These are phyloP conservation scores for Catharus minimus DNA, from an alignment of 2,113 vertebrate genomes.

Conservation along the genomic window DNA sequence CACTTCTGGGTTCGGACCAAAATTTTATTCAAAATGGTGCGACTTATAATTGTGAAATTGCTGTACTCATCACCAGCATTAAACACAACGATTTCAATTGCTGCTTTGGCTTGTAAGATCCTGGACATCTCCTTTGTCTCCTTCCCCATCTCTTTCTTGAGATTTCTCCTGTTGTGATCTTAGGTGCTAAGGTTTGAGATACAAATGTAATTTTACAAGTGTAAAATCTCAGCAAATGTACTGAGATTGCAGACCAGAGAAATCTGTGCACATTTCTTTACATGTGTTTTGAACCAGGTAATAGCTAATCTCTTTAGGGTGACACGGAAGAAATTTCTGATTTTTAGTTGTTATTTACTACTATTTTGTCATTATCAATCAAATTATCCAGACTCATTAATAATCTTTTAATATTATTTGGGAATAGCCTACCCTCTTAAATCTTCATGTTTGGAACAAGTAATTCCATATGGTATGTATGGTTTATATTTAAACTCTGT, in stretches of 20 bases:
- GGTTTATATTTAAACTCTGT: not conserved
- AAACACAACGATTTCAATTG: not conserved
- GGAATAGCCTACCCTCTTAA: not conserved
- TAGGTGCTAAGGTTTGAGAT: not conserved
- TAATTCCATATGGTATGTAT: not conserved
- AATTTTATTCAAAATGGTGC: too few relatives aligned
- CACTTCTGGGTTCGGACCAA: too few relatives aligned
- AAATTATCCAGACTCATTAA: not conserved
- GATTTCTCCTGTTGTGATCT: not conserved
- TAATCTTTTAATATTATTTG: not conserved
- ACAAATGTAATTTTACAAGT: too few relatives aligned
- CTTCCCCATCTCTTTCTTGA: not conserved
- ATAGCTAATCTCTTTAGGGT: not conserved
- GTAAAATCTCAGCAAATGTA: not conserved
- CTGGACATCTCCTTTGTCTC: not conserved
- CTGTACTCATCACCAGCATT: not conserved
- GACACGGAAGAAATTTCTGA: not conserved
- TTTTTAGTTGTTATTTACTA: not conserved
- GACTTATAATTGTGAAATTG: too few relatives aligned
- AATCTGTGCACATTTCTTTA: not conserved
- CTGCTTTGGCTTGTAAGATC: not conserved
- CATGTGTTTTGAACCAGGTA: not conserved
- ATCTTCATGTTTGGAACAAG: not conserved
- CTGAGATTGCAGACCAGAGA: not conserved
- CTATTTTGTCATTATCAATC: not conserved